Evolutionary conservation across 92 coral and sea anemone genomes (phyloP), one percentile per base, ranked within the genome.

Genomic region (Hydrozoanthus gracilis): DNA sequence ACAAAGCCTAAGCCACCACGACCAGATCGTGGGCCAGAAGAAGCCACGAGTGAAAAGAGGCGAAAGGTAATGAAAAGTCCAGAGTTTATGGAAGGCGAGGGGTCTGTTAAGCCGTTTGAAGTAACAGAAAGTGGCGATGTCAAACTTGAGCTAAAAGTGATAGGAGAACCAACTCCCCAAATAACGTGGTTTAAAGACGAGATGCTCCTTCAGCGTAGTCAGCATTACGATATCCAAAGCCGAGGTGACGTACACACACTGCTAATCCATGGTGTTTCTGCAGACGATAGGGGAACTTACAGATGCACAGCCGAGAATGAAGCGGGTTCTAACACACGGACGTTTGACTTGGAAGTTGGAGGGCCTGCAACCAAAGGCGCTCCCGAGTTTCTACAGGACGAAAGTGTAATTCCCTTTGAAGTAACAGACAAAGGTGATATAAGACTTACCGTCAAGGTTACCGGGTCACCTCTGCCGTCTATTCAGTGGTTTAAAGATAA

Each of bases 401-500:
- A 83, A 16, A 86, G 90, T 16, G 88, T 89, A 44, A 88, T 89
- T 58, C 96, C 96, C 18, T 89, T 89, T 72, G 84, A 87, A 76
- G 88, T 93, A 13, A 89, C 92, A 5, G 91, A 93, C 39, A 91
- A 87, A 71, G 94, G 92, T 10, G 92, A 92, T 55, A 73, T 93
- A 62, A 73, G 76, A 54, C 88, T 93, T 3, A 91, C 88, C 10
- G 94, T 92, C 16, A 90, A 91, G 65, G 91, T 93, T 11, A 88
- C 88, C 44, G 96, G 93, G 8, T 67, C 86, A 67, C 96, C 96
- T 20, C 82, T 15, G 39, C 96, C 94, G 7, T 77, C 84, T 12
- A 88, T 96, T 7, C 88, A 89, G 64, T 94, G 98, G 98, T 87
- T 92, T 52, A 96, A 96, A 82, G 98, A 92, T 71, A 90, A 90